Evolutionary conservation across 2,888 invertebrate genomes (phyloP), one percentile per base, ranked within the genome.

Genomic region (Melipona bicolor): DNA sequence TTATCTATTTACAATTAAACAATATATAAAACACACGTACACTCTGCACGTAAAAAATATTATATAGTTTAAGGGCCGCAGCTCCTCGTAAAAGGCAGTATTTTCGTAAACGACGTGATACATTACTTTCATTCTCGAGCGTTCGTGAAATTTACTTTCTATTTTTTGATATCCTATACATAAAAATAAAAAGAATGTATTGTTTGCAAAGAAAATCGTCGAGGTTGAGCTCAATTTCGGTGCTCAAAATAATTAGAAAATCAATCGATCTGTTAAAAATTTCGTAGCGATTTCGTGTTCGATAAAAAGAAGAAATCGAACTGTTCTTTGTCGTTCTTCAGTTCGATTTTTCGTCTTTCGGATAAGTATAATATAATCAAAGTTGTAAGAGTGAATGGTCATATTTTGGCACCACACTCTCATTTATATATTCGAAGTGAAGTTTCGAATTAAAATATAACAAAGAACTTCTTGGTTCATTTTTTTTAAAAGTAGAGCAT

Each of bases 151-250:
- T 21, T 73, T 62, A 64, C 36, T 81, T 74, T 74, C 64, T 82
- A 82, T 82, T 82, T 81, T 81, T 74, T 50, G 75, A 81, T 74
- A 59, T 36, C 64, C 50, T 56, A 59, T 69, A 59, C n/a, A 67
- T 11, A 21, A 32, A 49, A 21, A 21, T 49, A 32, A 24, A 27
- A 17, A 43, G n/a, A 50, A n/a, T 52, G 65, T 24, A 61, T 71
- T 17, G 49, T 56, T 24, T 49, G 71, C n/a, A n/a, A 61, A 11
- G 49, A 73, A 52, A 59, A 69, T 21, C 15, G 49, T 32, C 43
- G 50, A 50, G 21, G 6, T 24, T 24, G 32, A 36, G 59, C 43
- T 43, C 19, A 21, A 62, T 68, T 61, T 43, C 19, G 15, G 13
- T 56, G 27, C 19, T 77, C 24, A 0, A 65, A 70, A 65, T 71